phyloP scores from a whole-genome alignment of 2,113 vertebrate species.

The Spheniscus mendiculus region DNA sequence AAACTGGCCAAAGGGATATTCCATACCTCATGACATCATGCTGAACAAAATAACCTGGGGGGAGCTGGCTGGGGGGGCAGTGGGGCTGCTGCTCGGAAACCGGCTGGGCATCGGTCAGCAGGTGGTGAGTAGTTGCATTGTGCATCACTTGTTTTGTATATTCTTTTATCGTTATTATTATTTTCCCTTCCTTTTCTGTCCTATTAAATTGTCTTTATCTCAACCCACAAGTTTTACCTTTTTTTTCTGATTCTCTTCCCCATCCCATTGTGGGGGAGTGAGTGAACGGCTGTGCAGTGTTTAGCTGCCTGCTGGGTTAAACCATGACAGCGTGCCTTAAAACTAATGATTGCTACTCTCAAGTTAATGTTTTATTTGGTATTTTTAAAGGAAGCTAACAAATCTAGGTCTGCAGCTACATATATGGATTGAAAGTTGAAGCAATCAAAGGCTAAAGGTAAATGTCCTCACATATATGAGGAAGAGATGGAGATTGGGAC shows the following conservation, averaged over 20 bases:
- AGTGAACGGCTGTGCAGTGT: neutral
- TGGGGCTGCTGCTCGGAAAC: neutral
- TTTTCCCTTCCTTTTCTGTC: neutral
- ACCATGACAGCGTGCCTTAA: neutral
- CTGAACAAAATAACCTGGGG: neutral
- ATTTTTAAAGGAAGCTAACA: neutral
- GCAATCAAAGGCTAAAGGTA: neutral
- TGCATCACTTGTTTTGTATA: neutral
- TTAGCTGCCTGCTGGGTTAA: neutral
- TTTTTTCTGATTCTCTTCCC: neutral
- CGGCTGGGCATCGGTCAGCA: neutral
- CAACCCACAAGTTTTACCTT: neutral
- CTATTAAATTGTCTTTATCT: neutral
- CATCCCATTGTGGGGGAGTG: neutral
- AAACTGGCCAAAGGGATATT: neutral
- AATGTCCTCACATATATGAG: neutral
- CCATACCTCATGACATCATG: no score
- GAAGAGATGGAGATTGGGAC: neutral
- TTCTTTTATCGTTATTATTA: neutral
- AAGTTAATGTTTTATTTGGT: neutral
- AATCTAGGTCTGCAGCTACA: neutral
- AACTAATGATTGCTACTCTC: neutral
- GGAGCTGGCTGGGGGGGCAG: neutral
- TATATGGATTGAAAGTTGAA: neutral
- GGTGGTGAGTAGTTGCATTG: neutral